These are phyloP conservation scores for Malthinus seriepunctatus DNA, from an alignment of 2,888 invertebrate genomes.

Conservation along the genomic window DNA sequence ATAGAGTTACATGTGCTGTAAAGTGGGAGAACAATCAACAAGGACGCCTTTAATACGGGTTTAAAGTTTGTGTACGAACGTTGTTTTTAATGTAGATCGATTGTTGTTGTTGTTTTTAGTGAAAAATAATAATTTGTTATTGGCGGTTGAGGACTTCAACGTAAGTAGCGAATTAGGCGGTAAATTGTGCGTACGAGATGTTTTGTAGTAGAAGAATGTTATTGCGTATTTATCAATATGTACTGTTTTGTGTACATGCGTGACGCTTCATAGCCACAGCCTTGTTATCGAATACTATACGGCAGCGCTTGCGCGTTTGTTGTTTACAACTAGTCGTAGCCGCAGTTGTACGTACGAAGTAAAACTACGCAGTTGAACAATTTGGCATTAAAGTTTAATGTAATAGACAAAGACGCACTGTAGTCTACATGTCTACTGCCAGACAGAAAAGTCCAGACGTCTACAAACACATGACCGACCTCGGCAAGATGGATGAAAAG, in stretches of 20 bases:
- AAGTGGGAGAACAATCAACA: conserved; percentile 24
- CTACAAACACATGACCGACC: conserved; percentile 49
- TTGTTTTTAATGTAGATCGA: not conserved
- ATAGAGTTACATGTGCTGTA: conserved; percentile 18
- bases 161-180: no score
- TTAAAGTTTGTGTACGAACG: not conserved
- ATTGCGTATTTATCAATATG: conserved; percentile 29
- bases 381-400: conserved; percentile 25
- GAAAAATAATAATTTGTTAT: not conserved
- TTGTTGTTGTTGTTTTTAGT: conserved; percentile 11
- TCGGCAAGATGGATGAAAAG: conserved; percentile 46
- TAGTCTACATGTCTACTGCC: conserved; percentile 31
- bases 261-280: conserved; percentile 36
- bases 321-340: conserved; percentile 55
- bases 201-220: conserved; percentile 19
- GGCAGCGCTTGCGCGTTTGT: conserved; percentile 55
- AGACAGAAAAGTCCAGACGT: conserved; percentile 45
- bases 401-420: conserved; percentile 28
- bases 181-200: conserved; percentile 13
- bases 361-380: conserved; percentile 3
- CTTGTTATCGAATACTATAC: conserved; percentile 53
- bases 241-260: conserved; percentile 34
- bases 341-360: conserved; percentile 24
- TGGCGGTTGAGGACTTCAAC: no score
- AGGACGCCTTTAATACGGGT: conserved; percentile 22